These are phyloP conservation scores for Tyto alba DNA, from an alignment of 2,113 vertebrate species.

Conservation along the genomic window DNA sequence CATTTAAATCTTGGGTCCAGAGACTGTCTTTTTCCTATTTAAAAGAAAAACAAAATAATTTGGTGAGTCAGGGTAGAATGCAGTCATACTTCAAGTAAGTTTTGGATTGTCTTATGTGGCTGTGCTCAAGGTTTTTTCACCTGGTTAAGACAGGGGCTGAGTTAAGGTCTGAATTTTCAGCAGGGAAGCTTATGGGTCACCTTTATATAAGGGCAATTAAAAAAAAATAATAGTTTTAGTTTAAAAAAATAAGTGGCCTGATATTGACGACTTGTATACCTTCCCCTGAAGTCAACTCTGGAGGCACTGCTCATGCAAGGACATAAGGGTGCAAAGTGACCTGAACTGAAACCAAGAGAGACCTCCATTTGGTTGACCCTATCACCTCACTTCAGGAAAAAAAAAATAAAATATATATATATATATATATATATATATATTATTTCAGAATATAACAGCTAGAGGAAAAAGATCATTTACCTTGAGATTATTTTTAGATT, in stretches of 20 bases:
- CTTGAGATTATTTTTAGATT: not conserved
- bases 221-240: not conserved
- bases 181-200: not conserved
- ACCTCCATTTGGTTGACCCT: not conserved
- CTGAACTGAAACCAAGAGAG: not conserved
- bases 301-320: not conserved
- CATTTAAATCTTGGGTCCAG: not conserved
- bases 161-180: not conserved
- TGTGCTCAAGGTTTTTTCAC: not conserved
- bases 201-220: not conserved
- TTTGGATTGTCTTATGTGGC: not conserved
- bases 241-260: not conserved
- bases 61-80: not conserved
- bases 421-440: no score
- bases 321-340: not conserved
- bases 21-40: not conserved
- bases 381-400: not conserved
- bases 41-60: not conserved
- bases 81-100: not conserved
- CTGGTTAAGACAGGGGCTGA: not conserved
- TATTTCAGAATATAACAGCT: not conserved
- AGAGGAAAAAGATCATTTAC: not conserved
- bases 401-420: no score
- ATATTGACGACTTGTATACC: no score
- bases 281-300: not conserved